Evolutionary conservation across 2,888 invertebrate genomes (phyloP).

Genomic region (Clostera curtula): DNA sequence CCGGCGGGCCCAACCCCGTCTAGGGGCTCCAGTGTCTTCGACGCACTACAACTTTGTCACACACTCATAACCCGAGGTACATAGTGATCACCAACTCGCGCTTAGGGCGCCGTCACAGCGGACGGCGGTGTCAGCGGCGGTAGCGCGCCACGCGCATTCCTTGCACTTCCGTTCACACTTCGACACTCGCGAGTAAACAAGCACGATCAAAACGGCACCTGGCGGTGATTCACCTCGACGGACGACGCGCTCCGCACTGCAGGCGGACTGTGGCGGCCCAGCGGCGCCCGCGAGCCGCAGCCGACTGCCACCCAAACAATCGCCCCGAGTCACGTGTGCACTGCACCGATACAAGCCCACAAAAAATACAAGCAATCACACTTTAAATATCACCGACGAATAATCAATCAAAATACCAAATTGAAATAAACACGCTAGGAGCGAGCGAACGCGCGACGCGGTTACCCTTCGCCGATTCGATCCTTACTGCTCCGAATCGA

Average conservation of each 20-base stretch:
- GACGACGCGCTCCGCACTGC: constrained; percentile 61
- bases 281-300: constrained; percentile 53
- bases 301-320: constrained; percentile 68
- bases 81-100: constrained; percentile 65
- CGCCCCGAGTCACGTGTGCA: constrained; percentile 59
- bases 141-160: constrained; percentile 64
- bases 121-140: constrained; percentile 68
- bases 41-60: constrained; percentile 69
- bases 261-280: constrained; percentile 54
- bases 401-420: constrained; percentile 43
- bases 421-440: constrained; percentile 40
- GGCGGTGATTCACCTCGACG: constrained; percentile 69
- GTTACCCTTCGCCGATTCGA: constrained; percentile 56
- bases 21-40: constrained; percentile 78
- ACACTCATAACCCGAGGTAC: constrained; percentile 71
- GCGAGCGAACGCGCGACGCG: constrained; percentile 54
- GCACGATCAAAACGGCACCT: constrained; percentile 58
- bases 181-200: constrained; percentile 71
- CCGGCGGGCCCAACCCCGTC: constrained; percentile 77
- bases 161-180: constrained; percentile 69
- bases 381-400: constrained; percentile 42
- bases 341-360: constrained; percentile 37
- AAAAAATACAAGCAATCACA: constrained; percentile 51
- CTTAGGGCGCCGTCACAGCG: constrained; percentile 53
- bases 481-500: constrained; percentile 70